Percentiles rank a stretch among this genome's conserved stretches.
phyloP scores from a whole-genome alignment of 2,113 vertebrate species.

The Centropus bengalensis region DNA sequence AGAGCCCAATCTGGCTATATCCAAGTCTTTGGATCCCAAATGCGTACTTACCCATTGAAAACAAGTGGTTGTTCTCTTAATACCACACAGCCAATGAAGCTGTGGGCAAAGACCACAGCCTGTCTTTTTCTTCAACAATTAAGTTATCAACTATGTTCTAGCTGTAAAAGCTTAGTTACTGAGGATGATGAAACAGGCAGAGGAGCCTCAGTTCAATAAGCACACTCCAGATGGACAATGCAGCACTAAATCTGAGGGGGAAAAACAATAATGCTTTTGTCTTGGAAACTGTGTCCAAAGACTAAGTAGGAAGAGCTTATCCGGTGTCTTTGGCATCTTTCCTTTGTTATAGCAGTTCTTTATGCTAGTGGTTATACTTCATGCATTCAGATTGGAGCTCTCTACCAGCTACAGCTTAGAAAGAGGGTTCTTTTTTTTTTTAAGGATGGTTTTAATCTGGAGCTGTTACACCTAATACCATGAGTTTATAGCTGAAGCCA shows the following conservation, averaged over 20 bases:
- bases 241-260: background rate
- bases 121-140: conserved; percentile 34
- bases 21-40: background rate
- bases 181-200: conserved; percentile 46
- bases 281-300: background rate
- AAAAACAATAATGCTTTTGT: background rate
- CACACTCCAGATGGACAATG: conserved; percentile 26
- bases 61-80: background rate
- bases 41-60: background rate
- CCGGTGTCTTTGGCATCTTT: background rate
- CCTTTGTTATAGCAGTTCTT: background rate
- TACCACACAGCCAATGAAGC: background rate
- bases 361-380: background rate
- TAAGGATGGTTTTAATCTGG: background rate
- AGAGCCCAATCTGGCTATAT: background rate
- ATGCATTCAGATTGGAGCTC: background rate
- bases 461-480: background rate
- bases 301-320: background rate
- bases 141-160: conserved; percentile 54
- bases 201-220: background rate
- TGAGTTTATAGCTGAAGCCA: background rate
- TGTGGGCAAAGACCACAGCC: background rate
- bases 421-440: background rate
- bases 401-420: background rate
- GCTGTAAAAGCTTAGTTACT: conserved; percentile 51